Percentiles rank a stretch among this genome's conserved stretches.
Evolutionary conservation across 2,888 invertebrate species (phyloP).

Genomic region (Stenodema calcarata): DNA sequence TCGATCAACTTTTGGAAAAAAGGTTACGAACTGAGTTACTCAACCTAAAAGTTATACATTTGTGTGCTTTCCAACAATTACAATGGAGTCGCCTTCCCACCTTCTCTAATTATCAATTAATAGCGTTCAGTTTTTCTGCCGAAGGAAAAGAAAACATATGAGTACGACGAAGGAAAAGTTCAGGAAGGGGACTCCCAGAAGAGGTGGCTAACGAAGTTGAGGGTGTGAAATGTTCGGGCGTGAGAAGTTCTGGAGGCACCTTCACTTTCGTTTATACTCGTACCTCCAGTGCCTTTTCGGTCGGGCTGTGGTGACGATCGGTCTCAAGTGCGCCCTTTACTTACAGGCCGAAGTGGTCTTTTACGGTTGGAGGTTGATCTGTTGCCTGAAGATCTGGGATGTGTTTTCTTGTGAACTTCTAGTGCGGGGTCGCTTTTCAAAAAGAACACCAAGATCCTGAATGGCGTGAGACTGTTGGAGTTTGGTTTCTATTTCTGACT

Average conservation of each 20-base stretch:
- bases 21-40: neutral
- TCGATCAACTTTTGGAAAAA: neutral
- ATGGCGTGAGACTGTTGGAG: too few relatives aligned
- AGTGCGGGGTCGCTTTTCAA: too few relatives aligned
- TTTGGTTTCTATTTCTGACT: too few relatives aligned
- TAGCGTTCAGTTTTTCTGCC: neutral
- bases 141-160: neutral
- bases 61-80: neutral
- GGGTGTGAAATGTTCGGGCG: slow-evolving; percentile 26
- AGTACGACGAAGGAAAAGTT: neutral
- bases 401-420: too few relatives aligned
- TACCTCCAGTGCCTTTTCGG: neutral
- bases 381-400: too few relatives aligned
- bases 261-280: slow-evolving; percentile 40
- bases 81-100: neutral
- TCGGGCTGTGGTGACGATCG: slow-evolving; percentile 14
- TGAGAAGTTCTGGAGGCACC: slow-evolving; percentile 5
- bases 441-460: too few relatives aligned
- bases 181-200: neutral
- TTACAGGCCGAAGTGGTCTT: neutral
- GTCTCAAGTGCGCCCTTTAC: neutral
- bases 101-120: slow-evolving; percentile 32
- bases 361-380: neutral
- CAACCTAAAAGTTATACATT: slow-evolving; percentile 4
- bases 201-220: neutral